Conservation (phyloP, 2,797 vertebrate genomes). For the Hipposideros larvatus region DNA sequence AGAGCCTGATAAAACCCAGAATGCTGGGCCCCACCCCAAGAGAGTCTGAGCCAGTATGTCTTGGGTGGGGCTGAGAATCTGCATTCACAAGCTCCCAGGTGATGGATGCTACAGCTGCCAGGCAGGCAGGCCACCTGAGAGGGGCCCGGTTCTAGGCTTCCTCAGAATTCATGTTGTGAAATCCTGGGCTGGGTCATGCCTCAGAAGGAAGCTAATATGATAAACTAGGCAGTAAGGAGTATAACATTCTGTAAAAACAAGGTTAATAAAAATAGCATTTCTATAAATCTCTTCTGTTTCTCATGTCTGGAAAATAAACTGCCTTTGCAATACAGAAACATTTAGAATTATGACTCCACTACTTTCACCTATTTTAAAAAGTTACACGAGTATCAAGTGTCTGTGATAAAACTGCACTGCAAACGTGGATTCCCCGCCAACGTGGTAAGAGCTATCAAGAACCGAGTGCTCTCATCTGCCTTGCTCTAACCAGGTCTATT, state of each 20-base stretch:
- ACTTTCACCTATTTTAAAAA: not conserved
- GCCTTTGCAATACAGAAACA: not conserved
- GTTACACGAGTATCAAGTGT: not conserved
- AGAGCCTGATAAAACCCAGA: not conserved
- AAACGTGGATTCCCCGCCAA: not conserved
- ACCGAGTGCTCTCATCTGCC: not conserved
- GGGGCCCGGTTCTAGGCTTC: not conserved
- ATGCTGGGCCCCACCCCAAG: not conserved
- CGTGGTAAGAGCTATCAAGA: not conserved
- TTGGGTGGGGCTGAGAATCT: not conserved
- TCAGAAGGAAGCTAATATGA: not conserved
- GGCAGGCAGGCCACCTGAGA: not conserved
- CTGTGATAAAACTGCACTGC: not conserved
- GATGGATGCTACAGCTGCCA: not conserved
- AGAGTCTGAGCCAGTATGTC: not conserved
- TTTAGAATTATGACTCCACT: not conserved
- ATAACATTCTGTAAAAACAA: not conserved
- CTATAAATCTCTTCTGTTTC: not conserved
- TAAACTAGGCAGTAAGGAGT: slow-evolving; percentile 26
- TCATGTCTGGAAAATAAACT: slow-evolving; percentile 48
- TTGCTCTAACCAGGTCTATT: not conserved
- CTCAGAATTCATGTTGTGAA: not conserved
- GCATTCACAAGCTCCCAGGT: not conserved
- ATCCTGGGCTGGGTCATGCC: not conserved
- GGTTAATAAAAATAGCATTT: not conserved